Evolutionary conservation across 2,888 invertebrate genomes (phyloP), one percentile per base, ranked within the genome.

Genomic region (Scaptomyza tumidula): DNA sequence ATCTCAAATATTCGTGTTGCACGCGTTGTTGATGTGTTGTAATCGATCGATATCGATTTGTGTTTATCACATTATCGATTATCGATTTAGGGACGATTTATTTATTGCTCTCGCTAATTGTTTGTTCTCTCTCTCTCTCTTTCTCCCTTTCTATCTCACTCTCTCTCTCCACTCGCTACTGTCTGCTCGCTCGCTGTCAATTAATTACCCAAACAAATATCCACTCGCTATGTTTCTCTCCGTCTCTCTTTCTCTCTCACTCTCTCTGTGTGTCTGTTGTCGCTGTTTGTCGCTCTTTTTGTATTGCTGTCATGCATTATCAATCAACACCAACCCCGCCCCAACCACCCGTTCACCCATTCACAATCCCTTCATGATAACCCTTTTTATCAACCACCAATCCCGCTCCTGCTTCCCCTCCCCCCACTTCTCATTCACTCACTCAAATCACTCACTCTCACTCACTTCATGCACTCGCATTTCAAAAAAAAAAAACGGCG

Each of bases 21-120:
- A 84, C 89, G 83, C 81, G 85, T 83, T 88, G 78, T 84, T 82
- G 64, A 72, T 86, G 73, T 83, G 80, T 84, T 86, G 83, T 77
- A 62, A 75, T 76, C 77, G 72, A 71, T 59, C 27, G 24, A 19
- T 19, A 71, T 59, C 27, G 24, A n/a, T n/a, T n/a, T 31, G n/a
- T 39, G 54, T 14, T 10, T 16, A 44, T 50, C 5, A 3, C 5
- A 24, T 16, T 41, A 44, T 54, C 70, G 60, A 58, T 65, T 64
- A 56, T 66, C 54, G 61, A 54, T 39, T 16, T 41, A 16, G 41
- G 41, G 41, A 41, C 41, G 41, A 7, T 14, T 6, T 39, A 9
- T 16, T 9, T 39, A 14, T 39, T 39, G 35, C 41, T 41, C 41
- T 41, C 41, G 88, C 80, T 86, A 89, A 89, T 89, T 70, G 75